These are phyloP conservation scores for Leptodirus hochenwartii DNA, from an alignment of 2,888 invertebrate species.

Conservation along the genomic window DNA sequence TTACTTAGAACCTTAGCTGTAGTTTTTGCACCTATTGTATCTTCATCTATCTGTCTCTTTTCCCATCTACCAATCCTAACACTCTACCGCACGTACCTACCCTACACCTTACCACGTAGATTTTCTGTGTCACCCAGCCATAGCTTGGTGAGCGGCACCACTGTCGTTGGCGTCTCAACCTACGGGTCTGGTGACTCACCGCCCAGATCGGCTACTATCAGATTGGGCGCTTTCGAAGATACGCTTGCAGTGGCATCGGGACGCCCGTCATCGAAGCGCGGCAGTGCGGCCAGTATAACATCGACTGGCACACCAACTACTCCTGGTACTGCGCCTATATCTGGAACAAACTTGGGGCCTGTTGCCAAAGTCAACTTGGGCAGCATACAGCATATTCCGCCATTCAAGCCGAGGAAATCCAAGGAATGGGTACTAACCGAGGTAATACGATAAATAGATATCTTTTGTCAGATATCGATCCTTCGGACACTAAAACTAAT, in stretches of 20 bases:
- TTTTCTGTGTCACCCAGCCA: constrained; percentile 28
- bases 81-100: no score
- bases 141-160: constrained; percentile 13
- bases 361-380: no score
- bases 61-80: no score
- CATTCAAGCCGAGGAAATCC: constrained; percentile 36
- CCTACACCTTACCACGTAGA: no score
- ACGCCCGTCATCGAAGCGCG: no score
- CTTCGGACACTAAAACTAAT: no score
- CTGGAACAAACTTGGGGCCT: constrained; percentile 22
- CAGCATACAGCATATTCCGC: constrained; percentile 32
- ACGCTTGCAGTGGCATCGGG: no score
- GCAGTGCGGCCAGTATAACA: constrained; percentile 10
- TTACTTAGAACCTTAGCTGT: no score
- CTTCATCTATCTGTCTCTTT: no score
- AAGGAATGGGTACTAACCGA: constrained; percentile 30
- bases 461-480: not conserved
- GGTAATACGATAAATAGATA: constrained; percentile 16
- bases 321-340: constrained; percentile 12
- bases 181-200: constrained; percentile 8
- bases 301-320: constrained; percentile 10
- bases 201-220: no score
- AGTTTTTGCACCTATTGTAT: no score
- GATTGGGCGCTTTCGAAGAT: no score
- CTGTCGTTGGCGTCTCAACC: constrained; percentile 17